Evolutionary conservation across 2,888 invertebrate species (phyloP).

Genomic region (Congeria kusceri): DNA sequence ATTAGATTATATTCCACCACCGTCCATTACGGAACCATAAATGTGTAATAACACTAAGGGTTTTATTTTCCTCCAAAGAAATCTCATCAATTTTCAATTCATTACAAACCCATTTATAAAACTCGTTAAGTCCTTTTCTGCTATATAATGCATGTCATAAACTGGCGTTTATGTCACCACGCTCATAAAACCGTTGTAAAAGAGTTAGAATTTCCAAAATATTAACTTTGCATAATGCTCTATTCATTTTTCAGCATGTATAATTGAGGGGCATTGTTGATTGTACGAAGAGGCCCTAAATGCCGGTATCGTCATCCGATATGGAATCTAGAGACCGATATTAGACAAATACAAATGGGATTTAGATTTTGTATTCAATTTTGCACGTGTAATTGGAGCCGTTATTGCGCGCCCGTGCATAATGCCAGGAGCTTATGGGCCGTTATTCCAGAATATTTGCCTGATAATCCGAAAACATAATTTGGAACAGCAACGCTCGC

Average conservation of each 20-base stretch:
- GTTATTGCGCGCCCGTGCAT: too few species aligned
- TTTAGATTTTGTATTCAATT: conserved; percentile 2
- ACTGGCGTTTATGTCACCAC: conserved; percentile 34
- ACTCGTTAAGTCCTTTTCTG: conserved; percentile 31
- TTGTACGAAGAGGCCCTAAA: too few species aligned
- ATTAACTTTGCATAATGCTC: conserved; percentile 25
- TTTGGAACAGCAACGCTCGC: too few species aligned
- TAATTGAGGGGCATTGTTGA: conserved; percentile 10
- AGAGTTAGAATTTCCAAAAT: conserved; percentile 46
- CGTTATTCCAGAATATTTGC: too few species aligned
- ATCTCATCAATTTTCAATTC: conserved; percentile 56
- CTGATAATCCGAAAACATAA: too few species aligned
- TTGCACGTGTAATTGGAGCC: too few species aligned
- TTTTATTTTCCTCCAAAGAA: conserved; percentile 48
- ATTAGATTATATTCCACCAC: conserved; percentile 13
- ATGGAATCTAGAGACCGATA: not conserved
- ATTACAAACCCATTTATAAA: conserved; percentile 56
- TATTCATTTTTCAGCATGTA: conserved; percentile 1
- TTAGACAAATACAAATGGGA: conserved; percentile 3
- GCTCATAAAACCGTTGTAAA: conserved; percentile 57
- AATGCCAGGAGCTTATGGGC: too few species aligned
- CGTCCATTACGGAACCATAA: conserved; percentile 10
- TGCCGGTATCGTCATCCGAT: too few species aligned
- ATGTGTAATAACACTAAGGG: conserved; percentile 23
- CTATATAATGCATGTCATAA: conserved; percentile 46